A percentile compares a stretch with the other conserved stretches of the same genome.
phyloP scores from a whole-genome alignment of 2,888 invertebrate genomes.

The Seira sanloemensis region DNA sequence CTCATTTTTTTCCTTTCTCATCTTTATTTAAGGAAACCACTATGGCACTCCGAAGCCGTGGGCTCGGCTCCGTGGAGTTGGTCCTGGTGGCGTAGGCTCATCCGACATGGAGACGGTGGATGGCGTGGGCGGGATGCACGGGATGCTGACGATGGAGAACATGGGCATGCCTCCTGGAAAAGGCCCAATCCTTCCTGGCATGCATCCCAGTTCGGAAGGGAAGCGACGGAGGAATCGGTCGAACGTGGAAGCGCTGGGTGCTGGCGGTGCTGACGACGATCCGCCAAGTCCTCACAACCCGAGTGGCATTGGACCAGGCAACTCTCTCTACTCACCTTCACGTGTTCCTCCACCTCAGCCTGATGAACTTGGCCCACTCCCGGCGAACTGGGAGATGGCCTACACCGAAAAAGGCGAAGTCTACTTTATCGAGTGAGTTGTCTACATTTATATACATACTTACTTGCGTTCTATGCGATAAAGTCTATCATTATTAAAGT shows the following conservation, averaged over 20 bases:
- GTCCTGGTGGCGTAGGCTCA: slow-evolving; percentile 20
- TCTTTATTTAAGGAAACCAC: slow-evolving; percentile 77
- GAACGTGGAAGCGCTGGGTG: slow-evolving; percentile 78
- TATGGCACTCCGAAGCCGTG: slow-evolving; percentile 80
- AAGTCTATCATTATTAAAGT: too few relatives aligned
- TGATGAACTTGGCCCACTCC: slow-evolving; percentile 89
- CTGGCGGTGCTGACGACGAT: slow-evolving; percentile 73
- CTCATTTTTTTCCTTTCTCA: neutral
- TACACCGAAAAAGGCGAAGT: slow-evolving; percentile 97
- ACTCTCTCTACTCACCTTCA: slow-evolving; percentile 28
- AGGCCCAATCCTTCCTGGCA: slow-evolving; percentile 76
- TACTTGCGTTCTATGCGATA: slow-evolving; percentile 10
- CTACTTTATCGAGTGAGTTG: slow-evolving; percentile 97
- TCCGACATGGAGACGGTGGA: slow-evolving; percentile 27
- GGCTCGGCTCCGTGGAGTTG: slow-evolving; percentile 63
- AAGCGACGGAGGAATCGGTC: slow-evolving; percentile 79
- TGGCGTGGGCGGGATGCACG: slow-evolving; percentile 42
- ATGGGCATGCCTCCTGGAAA: slow-evolving; percentile 40
- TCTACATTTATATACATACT: neutral
- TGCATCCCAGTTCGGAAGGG: slow-evolving; percentile 78
- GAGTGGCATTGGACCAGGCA: slow-evolving; percentile 34
- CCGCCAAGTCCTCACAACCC: slow-evolving; percentile 60
- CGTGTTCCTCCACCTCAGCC: slow-evolving; percentile 51
- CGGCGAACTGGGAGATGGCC: slow-evolving; percentile 98
- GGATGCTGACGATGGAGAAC: slow-evolving; percentile 55